These are phyloP conservation scores for Anoplolepis gracilipes DNA, from an alignment of 1,140 invertebrate species.

Conservation along the genomic window DNA sequence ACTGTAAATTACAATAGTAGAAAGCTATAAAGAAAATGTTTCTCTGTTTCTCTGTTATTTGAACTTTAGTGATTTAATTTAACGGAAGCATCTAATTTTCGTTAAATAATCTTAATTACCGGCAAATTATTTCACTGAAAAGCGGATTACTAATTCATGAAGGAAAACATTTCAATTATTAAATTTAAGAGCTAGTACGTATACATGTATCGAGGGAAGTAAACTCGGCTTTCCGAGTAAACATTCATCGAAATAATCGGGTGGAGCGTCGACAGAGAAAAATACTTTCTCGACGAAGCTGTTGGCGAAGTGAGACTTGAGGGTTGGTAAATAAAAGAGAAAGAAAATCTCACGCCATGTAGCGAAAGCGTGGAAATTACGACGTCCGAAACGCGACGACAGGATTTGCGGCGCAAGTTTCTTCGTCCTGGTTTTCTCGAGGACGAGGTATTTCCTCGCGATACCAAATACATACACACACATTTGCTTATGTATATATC, in stretches of 20 bases:
- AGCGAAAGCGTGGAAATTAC: conserved; percentile 20
- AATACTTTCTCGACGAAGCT: background rate
- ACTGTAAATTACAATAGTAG: background rate
- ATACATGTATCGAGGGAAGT: background rate
- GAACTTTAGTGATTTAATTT: background rate
- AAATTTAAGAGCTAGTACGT: background rate
- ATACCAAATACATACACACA: conserved; percentile 9
- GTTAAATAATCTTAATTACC: conserved; percentile 16
- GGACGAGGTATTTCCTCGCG: background rate
- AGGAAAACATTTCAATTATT: background rate
- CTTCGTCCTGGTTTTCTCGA: background rate
- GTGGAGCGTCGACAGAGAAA: background rate
- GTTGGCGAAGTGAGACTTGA: conserved; percentile 1
- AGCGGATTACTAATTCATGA: background rate
- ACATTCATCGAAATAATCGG: conserved; percentile 22
- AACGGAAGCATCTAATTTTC: background rate
- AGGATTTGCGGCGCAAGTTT: conserved; percentile 48
- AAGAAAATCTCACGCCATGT: background rate
- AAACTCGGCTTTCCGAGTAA: conserved; percentile 15
- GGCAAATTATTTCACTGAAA: background rate
- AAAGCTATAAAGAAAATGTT: background rate
- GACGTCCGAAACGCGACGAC: conserved; percentile 12
- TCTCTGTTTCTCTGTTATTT: background rate
- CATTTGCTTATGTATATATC: too few species aligned
- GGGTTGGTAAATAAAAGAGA: conserved; percentile 6